Evolutionary conservation across 1,140 invertebrate species (phyloP).

Genomic region (Aphis craccivora): DNA sequence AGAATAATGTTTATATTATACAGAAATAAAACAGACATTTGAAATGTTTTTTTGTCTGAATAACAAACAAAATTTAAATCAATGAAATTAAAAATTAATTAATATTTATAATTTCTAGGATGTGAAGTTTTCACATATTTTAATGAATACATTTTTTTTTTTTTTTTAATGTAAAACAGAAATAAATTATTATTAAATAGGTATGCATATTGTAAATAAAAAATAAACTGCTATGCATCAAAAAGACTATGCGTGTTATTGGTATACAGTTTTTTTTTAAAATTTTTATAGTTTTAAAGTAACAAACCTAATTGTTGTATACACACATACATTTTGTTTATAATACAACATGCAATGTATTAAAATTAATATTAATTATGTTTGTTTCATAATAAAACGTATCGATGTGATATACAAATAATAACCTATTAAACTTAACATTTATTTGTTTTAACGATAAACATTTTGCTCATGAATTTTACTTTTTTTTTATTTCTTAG

Average conservation of each 20-base stretch:
- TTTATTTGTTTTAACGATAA: slow-evolving; percentile 3
- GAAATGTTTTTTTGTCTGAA: not conserved
- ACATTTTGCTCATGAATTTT: not conserved
- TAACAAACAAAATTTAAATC: not conserved
- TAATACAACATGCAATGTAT: not conserved
- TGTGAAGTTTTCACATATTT: not conserved
- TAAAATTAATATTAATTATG: not conserved
- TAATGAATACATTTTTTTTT: not conserved
- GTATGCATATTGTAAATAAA: no score
- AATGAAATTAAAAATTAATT: not conserved
- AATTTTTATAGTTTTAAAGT: not conserved
- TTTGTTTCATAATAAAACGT: not conserved
- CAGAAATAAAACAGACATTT: not conserved
- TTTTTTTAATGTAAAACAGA: no score
- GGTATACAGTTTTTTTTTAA: no score
- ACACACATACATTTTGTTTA: not conserved
- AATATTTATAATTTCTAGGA: not conserved
- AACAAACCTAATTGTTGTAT: not conserved
- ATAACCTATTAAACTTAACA: not conserved
- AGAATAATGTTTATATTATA: not conserved
- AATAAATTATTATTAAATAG: no score
- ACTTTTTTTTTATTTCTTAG: not conserved
- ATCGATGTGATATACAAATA: not conserved
- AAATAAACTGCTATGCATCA: no score
- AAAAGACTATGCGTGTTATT: no score